Evolutionary conservation across 2,888 invertebrate species (phyloP), one percentile per base, ranked within the genome.

Genomic region (Neoascia interrupta): DNA sequence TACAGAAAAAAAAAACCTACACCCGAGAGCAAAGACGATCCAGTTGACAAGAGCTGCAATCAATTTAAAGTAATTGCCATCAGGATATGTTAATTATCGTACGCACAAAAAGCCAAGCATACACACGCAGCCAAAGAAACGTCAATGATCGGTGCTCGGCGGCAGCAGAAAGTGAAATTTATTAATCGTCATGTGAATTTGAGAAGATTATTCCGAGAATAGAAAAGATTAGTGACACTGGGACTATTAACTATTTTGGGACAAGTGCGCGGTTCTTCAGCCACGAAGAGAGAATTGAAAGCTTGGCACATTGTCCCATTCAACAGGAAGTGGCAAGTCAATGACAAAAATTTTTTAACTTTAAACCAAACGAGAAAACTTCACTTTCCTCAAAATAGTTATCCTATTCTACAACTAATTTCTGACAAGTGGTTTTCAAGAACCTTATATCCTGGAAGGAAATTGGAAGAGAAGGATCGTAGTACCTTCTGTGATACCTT

Each of bases 11-110:
- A 31, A 41, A 47, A 16, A 47, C 18, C 16, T 34, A 53, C 10
- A 28, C 37, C 21, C 13, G 19, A 63, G 58, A 51, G 34, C 56
- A 63, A 45, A 63, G 69, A 16, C 56, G 26, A 61, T 23, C 51
- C 28, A 56, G 64, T 11, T 60, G 76, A 76, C 76, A 76, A 64
- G 79, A 79, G 73, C 61, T 68, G 73, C 79, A 68, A 73, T 79
- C 79, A 79, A 79, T 73, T 79, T 73, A 79, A 79, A 79, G 79
- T 79, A 79, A 79, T 79, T 79, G 79, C 79, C 79, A 56, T 79
- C 79, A 79, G 73, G 72, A 79, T 79, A 79, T 79, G 79, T 79
- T 79, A 73, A 79, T 79, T 79, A 73, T 68, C 54, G 56, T 36
- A 37, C 58, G 51, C 53, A 18, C 34, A 51, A 45, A n/a, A 43